These are phyloP conservation scores for Ctenomys sociabilis DNA, from an alignment of 2,113 vertebrate genomes.

Conservation along the genomic window DNA sequence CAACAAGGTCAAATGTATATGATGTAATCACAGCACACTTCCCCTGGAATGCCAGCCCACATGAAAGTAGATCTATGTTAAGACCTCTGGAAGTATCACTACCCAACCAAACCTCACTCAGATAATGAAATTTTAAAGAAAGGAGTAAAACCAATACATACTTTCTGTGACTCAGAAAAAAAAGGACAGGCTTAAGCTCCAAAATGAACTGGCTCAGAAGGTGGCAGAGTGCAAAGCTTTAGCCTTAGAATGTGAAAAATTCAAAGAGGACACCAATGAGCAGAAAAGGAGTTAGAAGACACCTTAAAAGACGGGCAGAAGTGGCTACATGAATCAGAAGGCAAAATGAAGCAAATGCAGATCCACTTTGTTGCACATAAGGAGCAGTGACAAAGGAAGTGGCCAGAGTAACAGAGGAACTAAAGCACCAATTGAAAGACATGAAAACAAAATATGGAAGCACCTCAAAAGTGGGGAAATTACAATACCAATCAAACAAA, in stretches of 20 bases:
- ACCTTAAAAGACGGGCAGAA: slow-evolving; percentile 96
- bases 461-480: slow-evolving; percentile 93
- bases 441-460: slow-evolving; percentile 95
- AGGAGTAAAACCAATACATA: slow-evolving; percentile 88
- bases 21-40: rapidly evolving
- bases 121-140: slow-evolving; percentile 88
- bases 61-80: slow-evolving; percentile 87
- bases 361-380: slow-evolving; percentile 96
- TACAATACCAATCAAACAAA: slow-evolving; percentile 95
- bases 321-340: slow-evolving; percentile 97
- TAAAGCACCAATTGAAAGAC: slow-evolving; percentile 92
- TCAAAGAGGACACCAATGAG: slow-evolving; percentile 92
- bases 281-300: slow-evolving; percentile 94
- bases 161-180: slow-evolving; percentile 87
- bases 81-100: slow-evolving; percentile 89
- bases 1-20: background rate
- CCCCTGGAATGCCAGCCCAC: slow-evolving; percentile 53
- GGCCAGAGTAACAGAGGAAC: slow-evolving; percentile 87
- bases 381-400: slow-evolving; percentile 90
- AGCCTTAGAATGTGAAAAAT: slow-evolving; percentile 86
- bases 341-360: slow-evolving; percentile 98
- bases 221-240: slow-evolving; percentile 90
- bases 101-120: slow-evolving; percentile 65
- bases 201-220: slow-evolving; percentile 90
- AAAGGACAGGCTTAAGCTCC: slow-evolving; percentile 89